Base-by-base conservation (phyloP, 2,888 invertebrate species). In the Apamea anceps region DNA sequence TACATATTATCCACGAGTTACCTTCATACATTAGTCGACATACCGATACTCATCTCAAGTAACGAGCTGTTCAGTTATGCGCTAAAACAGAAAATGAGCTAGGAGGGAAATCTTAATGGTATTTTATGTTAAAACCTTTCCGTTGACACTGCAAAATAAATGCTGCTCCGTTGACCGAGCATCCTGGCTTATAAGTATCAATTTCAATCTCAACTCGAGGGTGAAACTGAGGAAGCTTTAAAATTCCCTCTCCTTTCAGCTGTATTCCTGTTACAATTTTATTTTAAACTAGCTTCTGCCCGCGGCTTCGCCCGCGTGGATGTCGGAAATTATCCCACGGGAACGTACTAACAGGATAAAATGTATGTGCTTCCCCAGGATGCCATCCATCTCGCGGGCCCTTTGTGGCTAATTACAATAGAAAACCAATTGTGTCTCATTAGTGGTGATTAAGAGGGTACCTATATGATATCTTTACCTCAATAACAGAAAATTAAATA, bases 171-270 rank as follows among this genome's bases (percentile, higher is more conserved):
- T 78, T 85, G 81, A 85, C 83, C 70, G 77, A 85, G 81, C 75
- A 79, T 78, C 77, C 79, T 80, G 80, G 88, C 83, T 86, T 88
- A 84, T 84, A 85, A 79, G 87, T 87, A 80, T 87, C 85, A 77
- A 79, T 82, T 87, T 74, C 82, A 81, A 75, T 77, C 51, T 82
- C 82, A 87, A 71, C 78, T 75, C 32, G 45, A 72, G 71, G 66
- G 72, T 77, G 78, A 67, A 81, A 81, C 79, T 75, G 66, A 78
- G 70, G 32, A 70, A 71, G 78, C 45, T 76, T 80, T 72, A 32
- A 72, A 80, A 74, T 77, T 28, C 10, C 45, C 42, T 63, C 15
- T 51, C 21, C 21, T 73, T 80, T 67, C 67, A 66, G 71, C 74
- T 65, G 42, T 54, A 68, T 72, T 77, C 42, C 57, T 74, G 57